Evolutionary conservation across 2,888 invertebrate genomes (phyloP).

Genomic region (Coronaproctus castanopsis): DNA sequence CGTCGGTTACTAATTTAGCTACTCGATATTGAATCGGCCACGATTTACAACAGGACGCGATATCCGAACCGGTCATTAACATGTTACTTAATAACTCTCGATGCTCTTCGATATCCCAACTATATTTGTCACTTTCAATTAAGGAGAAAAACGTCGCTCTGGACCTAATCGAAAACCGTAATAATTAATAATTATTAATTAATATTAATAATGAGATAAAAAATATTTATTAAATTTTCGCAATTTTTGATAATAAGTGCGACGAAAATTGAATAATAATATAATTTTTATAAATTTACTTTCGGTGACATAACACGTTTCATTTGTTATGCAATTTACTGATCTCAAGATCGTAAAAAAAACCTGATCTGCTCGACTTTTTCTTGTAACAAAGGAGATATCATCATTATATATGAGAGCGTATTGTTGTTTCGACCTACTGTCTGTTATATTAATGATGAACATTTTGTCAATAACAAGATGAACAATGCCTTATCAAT

Average conservation of each 20-base stretch:
- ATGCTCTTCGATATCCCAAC: conserved; percentile 28
- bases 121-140: conserved; percentile 27
- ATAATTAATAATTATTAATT: not conserved
- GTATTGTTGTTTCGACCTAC: too few relatives aligned
- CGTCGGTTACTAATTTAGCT: conserved; percentile 31
- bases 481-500: too few relatives aligned
- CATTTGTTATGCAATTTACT: too few relatives aligned
- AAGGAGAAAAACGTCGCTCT: conserved; percentile 30
- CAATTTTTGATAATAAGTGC: not conserved
- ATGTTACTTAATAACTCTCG: conserved; percentile 29
- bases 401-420: too few relatives aligned
- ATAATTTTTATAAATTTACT: not conserved
- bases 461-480: too few relatives aligned
- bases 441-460: too few relatives aligned
- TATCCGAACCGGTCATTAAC: conserved; percentile 37
- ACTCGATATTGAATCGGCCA: conserved; percentile 35
- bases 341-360: too few relatives aligned
- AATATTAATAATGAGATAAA: not conserved
- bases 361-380: too few relatives aligned
- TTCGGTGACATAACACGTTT: not conserved
- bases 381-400: too few relatives aligned
- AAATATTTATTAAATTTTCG: not conserved
- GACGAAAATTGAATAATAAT: too few relatives aligned
- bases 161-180: conserved; percentile 8
- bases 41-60: conserved; percentile 37